Evolutionary conservation across 2,888 invertebrate species (phyloP).

Genomic region (Stenurella melanura): DNA sequence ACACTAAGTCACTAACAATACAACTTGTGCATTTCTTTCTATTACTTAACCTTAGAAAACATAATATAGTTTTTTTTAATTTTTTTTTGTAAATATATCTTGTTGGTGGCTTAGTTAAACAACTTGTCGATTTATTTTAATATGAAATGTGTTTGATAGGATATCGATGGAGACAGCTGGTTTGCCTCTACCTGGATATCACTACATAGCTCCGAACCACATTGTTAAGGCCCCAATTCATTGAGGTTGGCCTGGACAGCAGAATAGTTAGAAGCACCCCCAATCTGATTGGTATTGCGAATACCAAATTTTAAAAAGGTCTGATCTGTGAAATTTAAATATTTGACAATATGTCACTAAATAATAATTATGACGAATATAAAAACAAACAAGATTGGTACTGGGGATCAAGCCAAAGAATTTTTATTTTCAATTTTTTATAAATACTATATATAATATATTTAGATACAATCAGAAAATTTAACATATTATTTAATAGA

Average conservation of each 20-base stretch:
- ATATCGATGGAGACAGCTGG: conserved; percentile 97
- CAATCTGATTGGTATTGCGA: conserved; percentile 69
- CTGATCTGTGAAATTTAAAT: conserved; percentile 65
- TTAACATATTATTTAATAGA: conserved; percentile 38
- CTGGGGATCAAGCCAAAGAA: conserved; percentile 90
- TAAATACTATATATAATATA: conserved; percentile 69
- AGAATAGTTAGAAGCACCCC: conserved; percentile 68
- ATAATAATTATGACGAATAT: conserved; percentile 59
- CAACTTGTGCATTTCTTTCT: neutral
- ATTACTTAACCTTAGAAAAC: conserved; percentile 1
- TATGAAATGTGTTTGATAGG: conserved; percentile 74
- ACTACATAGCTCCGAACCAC: conserved; percentile 94
- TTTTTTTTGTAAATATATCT: conserved; percentile 9
- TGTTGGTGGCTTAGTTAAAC: conserved; percentile 29
- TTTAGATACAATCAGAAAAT: conserved; percentile 70
- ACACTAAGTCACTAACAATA: conserved; percentile 35
- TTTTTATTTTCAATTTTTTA: conserved; percentile 82
- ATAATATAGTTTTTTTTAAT: conserved; percentile 10
- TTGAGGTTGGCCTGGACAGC: conserved; percentile 70
- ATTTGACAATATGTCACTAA: conserved; percentile 69
- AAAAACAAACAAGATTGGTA: conserved; percentile 77
- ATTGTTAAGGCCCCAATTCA: conserved; percentile 95
- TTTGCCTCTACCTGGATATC: conserved; percentile 92
- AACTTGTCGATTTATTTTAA: neutral
- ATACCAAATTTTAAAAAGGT: conserved; percentile 58